These are phyloP conservation scores for Artibeus jamaicensis DNA, from an alignment of 2,797 vertebrate genomes.

Conservation along the genomic window DNA sequence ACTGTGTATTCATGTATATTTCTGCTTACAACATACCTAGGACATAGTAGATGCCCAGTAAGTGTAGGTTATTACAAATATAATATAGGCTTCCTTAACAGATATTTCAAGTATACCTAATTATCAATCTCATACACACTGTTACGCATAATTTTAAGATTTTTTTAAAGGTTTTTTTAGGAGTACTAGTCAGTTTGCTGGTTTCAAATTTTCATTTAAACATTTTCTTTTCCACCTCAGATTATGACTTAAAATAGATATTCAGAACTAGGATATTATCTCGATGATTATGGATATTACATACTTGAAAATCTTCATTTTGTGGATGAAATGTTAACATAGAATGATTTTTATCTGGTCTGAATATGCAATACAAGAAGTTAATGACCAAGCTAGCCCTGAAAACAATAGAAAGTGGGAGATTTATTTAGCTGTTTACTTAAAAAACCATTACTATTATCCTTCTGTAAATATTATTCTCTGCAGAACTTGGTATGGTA, in stretches of 20 bases:
- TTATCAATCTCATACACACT: background rate
- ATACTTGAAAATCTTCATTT: background rate
- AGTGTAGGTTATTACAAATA: background rate
- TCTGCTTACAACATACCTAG: background rate
- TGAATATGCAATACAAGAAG: background rate
- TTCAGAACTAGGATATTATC: background rate
- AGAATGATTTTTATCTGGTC: background rate
- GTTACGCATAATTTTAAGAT: background rate
- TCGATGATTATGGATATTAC: background rate
- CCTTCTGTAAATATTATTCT: constrained; percentile 3
- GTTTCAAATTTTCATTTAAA: background rate
- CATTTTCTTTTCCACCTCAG: background rate
- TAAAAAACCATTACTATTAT: constrained; percentile 3
- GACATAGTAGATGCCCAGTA: background rate
- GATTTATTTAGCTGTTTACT: background rate
- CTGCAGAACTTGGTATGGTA: background rate
- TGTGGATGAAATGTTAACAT: background rate
- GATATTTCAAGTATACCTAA: background rate
- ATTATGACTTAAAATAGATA: background rate
- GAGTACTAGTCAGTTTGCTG: background rate
- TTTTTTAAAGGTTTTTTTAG: background rate
- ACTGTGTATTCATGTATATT: background rate
- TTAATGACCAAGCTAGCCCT: background rate
- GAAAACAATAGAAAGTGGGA: background rate
- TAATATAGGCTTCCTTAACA: background rate